Conservation (phyloP, 2,888 invertebrate genomes). For the Micoletzkya japonica region DNA sequence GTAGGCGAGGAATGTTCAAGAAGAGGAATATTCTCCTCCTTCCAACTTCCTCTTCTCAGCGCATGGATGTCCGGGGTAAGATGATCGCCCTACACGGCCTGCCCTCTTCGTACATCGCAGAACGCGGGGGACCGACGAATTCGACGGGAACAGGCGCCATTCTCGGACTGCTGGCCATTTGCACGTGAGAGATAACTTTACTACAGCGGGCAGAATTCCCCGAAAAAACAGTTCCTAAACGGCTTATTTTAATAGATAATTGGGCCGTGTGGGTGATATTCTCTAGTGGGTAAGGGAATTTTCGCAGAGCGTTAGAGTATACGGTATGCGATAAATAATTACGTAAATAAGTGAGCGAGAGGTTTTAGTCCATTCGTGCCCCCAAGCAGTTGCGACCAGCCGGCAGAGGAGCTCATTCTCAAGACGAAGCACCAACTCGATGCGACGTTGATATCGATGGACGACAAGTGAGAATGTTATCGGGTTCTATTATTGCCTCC, state of each 20-base stretch:
- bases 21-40: neutral
- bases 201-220: too few relatives aligned
- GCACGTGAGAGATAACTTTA: too few relatives aligned
- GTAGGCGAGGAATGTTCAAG: too few relatives aligned
- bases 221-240: too few relatives aligned
- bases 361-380: constrained; percentile 85
- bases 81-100: constrained; percentile 95
- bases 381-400: constrained; percentile 91
- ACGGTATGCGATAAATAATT: too few relatives aligned
- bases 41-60: constrained; percentile 70
- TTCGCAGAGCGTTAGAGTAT: too few relatives aligned
- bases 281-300: too few relatives aligned
- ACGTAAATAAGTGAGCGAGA: too few relatives aligned
- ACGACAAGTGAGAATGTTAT: constrained; percentile 41
- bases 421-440: constrained; percentile 99
- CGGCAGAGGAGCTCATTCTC: constrained; percentile 98
- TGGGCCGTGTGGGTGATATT: too few relatives aligned
- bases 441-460: constrained; percentile 68
- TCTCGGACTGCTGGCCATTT: constrained; percentile 66
- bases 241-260: too few relatives aligned
- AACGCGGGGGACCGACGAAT: constrained; percentile 25
- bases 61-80: constrained; percentile 94
- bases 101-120: constrained; percentile 65
- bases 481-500: neutral
- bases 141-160: constrained; percentile 25